phyloP scores from a whole-genome alignment of 2,888 invertebrate species.

The Parthenolecanium corni region DNA sequence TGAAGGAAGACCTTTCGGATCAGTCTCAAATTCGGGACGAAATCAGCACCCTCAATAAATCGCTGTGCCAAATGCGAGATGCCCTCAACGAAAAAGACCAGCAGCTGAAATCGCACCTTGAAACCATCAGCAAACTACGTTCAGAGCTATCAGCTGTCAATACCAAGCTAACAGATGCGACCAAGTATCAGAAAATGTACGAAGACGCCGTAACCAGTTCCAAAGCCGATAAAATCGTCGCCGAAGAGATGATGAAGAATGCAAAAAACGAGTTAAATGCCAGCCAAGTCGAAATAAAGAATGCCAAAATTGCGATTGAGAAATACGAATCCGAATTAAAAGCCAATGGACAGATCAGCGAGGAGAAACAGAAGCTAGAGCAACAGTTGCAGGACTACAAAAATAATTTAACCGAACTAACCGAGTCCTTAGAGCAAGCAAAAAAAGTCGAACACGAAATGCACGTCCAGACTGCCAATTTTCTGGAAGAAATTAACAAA shows the following conservation, averaged over 20 bases:
- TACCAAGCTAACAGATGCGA: background rate
- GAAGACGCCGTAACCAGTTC: constrained; percentile 13
- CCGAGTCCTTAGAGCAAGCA: background rate
- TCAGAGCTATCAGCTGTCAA: background rate
- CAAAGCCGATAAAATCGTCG: constrained; percentile 20
- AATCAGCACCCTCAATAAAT: background rate
- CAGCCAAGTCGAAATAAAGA: constrained; percentile 3
- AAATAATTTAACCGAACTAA: background rate
- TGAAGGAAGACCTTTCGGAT: no score
- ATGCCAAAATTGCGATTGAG: background rate
- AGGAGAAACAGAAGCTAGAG: background rate
- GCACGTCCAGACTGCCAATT: background rate
- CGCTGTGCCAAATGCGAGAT: background rate
- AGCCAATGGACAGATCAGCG: background rate
- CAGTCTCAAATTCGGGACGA: background rate
- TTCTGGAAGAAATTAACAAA: constrained; percentile 18
- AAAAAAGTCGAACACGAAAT: constrained; percentile 11
- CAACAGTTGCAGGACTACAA: background rate
- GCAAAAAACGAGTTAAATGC: constrained; percentile 10
- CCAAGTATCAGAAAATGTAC: background rate
- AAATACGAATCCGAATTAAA: background rate
- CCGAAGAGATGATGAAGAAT: constrained; percentile 15
- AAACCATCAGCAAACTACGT: background rate
- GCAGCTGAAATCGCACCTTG: background rate
- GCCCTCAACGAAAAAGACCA: background rate